Percentiles rank a stretch among this genome's conserved stretches.
phyloP scores from a whole-genome alignment of 1,140 invertebrate species.

The Heliconius himera region DNA sequence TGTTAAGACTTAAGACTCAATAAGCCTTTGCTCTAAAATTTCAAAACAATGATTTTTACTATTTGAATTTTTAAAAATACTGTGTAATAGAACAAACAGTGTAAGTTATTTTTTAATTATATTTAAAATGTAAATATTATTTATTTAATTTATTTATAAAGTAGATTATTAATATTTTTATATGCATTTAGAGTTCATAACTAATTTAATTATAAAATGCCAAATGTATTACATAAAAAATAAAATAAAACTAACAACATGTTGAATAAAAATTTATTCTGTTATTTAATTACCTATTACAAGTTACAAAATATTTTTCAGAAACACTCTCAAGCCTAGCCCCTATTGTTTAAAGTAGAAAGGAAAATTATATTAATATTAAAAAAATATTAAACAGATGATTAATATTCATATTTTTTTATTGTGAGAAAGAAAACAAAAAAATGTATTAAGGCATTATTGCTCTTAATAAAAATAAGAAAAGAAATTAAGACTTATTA shows the following conservation, averaged over 20 bases:
- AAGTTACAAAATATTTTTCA: constrained; percentile 19
- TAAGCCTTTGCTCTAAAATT: no score
- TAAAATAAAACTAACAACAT: constrained; percentile 30
- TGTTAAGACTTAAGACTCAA: no score
- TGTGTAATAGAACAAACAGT: not conserved
- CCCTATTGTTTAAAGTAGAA: not conserved
- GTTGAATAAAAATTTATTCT: constrained; percentile 24
- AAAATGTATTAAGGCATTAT: no score
- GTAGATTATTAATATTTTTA: not conserved
- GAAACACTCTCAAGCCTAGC: not conserved
- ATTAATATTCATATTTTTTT: no score
- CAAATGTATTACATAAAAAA: constrained; percentile 40
- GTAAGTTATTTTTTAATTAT: not conserved
- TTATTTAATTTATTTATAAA: constrained; percentile 4
- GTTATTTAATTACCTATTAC: constrained; percentile 24
- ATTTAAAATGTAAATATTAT: constrained; percentile 13
- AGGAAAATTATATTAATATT: not conserved
- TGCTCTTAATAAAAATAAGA: no score
- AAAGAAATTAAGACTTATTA: no score
- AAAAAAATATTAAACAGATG: not conserved
- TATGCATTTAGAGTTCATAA: constrained; percentile 24
- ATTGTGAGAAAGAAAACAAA: no score
- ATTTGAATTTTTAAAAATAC: not conserved
- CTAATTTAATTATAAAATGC: constrained; percentile 34
- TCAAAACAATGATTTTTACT: not conserved